Evolutionary conservation across 2,797 vertebrate species (phyloP), one percentile per base, ranked within the genome.

Genomic region (Phoeniculus purpureus): DNA sequence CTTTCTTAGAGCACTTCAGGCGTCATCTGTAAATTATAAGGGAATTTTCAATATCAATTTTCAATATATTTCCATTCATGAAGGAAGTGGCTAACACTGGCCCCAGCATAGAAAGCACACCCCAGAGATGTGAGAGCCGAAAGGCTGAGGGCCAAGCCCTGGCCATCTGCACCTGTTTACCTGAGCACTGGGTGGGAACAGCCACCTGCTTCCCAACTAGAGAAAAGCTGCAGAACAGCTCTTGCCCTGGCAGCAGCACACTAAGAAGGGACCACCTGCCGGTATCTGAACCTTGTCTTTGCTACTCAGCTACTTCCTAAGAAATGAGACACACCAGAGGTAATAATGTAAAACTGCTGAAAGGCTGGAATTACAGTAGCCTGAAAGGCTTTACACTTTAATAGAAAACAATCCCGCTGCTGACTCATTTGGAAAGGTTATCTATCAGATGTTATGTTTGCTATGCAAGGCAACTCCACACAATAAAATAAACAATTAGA

Each of bases 401-500:
- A 61, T 48, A 60, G 43, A 79, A 79, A 87, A 64, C 13, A 90
- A 82, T 45, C 20, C 48, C 76, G 71, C 43, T 86, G 58, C 61
- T 85, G 80, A 91, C 45, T 89, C 23, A 51, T 45, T 78, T n/a
- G 32, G 81, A 80, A 93, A 65, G 43, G 65, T 23, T 73, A 61
- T 26, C 67, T 62, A 84, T 10, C 73, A 40, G 54, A 51, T 34
- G 60, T 70, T 64, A 68, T 4, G 3, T 58, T 73, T 85, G 52
- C 45, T 80, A 45, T n/a, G 71, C 58, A 86, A 84, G 43, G 65
- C 37, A 92, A 81, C 50, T 67, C n/a, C 68, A 64, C 10, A 50
- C 32, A 91, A 58, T 25, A 87, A 90, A 88, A 51, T 43, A 72
- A 77, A 89, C 61, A 70, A 85, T 87, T 58, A 72, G 34, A 85